Conservation (phyloP, 1,140 invertebrate species). For the Parapsyche elsis region DNA sequence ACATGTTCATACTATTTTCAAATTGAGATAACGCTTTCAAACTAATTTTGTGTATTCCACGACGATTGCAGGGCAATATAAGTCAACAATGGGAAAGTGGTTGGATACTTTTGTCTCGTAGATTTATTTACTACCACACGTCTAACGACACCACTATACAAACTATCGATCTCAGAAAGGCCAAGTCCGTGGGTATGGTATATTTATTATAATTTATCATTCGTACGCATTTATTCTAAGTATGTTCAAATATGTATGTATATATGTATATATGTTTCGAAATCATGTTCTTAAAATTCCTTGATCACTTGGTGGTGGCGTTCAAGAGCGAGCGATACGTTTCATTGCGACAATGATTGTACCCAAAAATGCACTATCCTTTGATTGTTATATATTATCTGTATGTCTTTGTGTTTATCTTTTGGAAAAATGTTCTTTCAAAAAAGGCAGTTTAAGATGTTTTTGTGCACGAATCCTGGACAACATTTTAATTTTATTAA, state of each 20-base stretch:
- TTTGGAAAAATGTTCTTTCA: neutral
- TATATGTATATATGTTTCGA: neutral
- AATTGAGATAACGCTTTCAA: slow-evolving; percentile 59
- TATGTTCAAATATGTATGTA: neutral
- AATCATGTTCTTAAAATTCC: no score
- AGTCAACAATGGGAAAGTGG: slow-evolving; percentile 75
- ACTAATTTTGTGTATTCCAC: neutral
- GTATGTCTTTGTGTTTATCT: neutral
- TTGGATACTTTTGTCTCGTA: slow-evolving; percentile 80
- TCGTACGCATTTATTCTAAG: no score
- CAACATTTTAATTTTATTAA: no score
- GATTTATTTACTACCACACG: slow-evolving; percentile 76
- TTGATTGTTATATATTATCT: no score
- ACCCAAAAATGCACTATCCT: no score
- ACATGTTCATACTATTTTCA: slow-evolving; percentile 42
- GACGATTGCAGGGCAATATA: slow-evolving; percentile 61
- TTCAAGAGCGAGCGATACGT: no score
- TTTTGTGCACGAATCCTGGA: no score
- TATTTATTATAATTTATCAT: no score
- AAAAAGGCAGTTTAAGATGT: neutral
- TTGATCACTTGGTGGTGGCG: no score
- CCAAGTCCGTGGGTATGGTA: no score
- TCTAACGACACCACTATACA: slow-evolving; percentile 60
- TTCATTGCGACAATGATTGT: no score
- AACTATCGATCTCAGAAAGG: slow-evolving; percentile 72